A percentile compares a stretch with the other conserved stretches of the same genome.
phyloP scores from a whole-genome alignment of 1,140 invertebrate genomes.

The Drosophila tsacasi region DNA sequence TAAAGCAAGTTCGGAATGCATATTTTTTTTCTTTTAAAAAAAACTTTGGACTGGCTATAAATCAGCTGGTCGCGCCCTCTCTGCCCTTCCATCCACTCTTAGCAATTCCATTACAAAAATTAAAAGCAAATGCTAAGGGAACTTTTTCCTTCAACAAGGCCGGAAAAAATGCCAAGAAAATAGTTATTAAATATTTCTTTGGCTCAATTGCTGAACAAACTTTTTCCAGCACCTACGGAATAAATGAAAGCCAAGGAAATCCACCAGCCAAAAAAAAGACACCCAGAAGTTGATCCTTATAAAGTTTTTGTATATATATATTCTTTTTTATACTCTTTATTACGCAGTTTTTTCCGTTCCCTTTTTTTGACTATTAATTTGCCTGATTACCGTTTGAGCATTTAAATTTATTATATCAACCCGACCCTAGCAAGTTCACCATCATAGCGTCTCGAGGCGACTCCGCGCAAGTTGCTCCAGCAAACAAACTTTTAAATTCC shows the following conservation, averaged over 20 bases:
- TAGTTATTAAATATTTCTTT: slow-evolving; percentile 83
- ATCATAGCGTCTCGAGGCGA: slow-evolving; percentile 5
- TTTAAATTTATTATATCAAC: slow-evolving; percentile 60
- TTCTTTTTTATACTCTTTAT: slow-evolving; percentile 12
- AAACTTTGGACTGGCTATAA: slow-evolving; percentile 64
- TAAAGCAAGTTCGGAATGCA: slow-evolving; percentile 46
- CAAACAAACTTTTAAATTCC: slow-evolving; percentile 83
- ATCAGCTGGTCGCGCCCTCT: slow-evolving; percentile 33
- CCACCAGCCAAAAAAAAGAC: slow-evolving; percentile 23
- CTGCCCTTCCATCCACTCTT: slow-evolving; percentile 18
- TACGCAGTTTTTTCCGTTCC: slow-evolving; percentile 19
- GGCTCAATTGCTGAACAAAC: slow-evolving; percentile 68
- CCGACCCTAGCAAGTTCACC: slow-evolving; percentile 8
- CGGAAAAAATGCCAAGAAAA: slow-evolving; percentile 46
- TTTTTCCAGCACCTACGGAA: slow-evolving; percentile 67
- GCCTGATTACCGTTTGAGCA: slow-evolving; percentile 72
- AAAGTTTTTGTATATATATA: slow-evolving; percentile 22
- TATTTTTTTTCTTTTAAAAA: slow-evolving; percentile 37
- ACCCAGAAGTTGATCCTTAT: slow-evolving; percentile 45
- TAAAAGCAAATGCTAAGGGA: slow-evolving; percentile 69
- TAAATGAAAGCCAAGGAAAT: slow-evolving; percentile 28
- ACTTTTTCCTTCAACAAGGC: slow-evolving; percentile 41
- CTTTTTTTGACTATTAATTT: slow-evolving; percentile 70
- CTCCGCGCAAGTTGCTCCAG: slow-evolving; percentile 38
- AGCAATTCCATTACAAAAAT: slow-evolving; percentile 79